Evolutionary conservation across 2,888 invertebrate genomes (phyloP).

Genomic region (Limnephilus rhombicus): DNA sequence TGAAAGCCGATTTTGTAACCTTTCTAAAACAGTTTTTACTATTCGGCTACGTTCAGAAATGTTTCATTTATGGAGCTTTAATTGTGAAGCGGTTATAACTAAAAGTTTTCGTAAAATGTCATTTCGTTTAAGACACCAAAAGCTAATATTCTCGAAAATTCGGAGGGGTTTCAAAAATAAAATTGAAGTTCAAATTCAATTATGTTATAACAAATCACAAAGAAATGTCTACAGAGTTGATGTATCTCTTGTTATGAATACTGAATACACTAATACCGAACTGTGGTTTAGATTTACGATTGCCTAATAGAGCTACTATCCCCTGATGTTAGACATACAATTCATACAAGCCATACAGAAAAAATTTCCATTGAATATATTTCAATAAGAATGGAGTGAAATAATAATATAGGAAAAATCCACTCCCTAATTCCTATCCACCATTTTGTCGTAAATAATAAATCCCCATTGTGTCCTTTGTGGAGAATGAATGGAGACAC

Average conservation of each 20-base stretch:
- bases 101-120: too few species aligned
- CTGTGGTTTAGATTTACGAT: background rate
- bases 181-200: background rate
- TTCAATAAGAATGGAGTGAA: background rate
- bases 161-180: too few species aligned
- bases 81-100: too few species aligned
- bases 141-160: too few species aligned
- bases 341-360: background rate
- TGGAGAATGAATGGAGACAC: constrained; percentile 35
- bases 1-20: too few species aligned
- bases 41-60: too few species aligned
- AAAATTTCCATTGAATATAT: background rate
- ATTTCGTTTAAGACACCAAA: too few species aligned
- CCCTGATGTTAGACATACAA: background rate
- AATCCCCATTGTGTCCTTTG: constrained; percentile 33
- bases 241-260: background rate
- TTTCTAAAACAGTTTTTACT: too few species aligned
- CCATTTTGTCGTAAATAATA: constrained; percentile 36
- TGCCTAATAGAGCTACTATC: background rate
- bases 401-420: background rate
- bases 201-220: background rate
- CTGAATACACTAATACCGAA: background rate
- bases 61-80: too few species aligned
- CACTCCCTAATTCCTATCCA: constrained; percentile 4
- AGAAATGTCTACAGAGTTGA: background rate